These are phyloP conservation scores for Palloptera scutellata DNA, from an alignment of 2,888 invertebrate genomes.

Conservation along the genomic window DNA sequence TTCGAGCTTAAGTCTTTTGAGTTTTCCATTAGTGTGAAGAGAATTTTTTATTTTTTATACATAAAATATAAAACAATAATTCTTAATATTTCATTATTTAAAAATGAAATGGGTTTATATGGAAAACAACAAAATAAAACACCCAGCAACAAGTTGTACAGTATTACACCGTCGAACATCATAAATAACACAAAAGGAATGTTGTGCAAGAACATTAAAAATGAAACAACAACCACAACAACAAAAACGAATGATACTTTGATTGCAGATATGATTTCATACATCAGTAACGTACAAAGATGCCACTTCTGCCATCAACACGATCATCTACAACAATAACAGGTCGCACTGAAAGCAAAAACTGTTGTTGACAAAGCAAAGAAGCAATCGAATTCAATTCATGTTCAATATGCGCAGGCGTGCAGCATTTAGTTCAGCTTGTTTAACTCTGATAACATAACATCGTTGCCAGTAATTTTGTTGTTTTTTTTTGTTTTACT, in stretches of 20 bases:
- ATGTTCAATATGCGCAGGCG: slow-evolving; percentile 26
- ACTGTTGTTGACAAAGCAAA: not conserved
- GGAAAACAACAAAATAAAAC: too few species aligned
- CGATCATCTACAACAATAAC: not conserved
- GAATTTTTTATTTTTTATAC: too few species aligned
- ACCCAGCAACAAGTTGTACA: not conserved
- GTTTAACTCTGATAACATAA: slow-evolving; percentile 5
- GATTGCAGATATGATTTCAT: slow-evolving; percentile 25
- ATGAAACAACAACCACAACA: not conserved
- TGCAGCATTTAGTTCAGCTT: slow-evolving; percentile 30
- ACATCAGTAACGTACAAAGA: slow-evolving; percentile 26
- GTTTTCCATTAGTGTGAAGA: too few species aligned
- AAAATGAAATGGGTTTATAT: not conserved
- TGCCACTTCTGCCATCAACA: not conserved
- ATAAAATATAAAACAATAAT: not conserved
- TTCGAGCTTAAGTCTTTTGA: not conserved
- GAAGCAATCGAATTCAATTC: not conserved
- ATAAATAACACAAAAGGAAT: not conserved
- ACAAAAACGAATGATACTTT: not conserved
- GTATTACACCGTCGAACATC: not conserved
- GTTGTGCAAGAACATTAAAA: not conserved
- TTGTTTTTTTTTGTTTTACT: not conserved
- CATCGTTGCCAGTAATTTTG: not conserved
- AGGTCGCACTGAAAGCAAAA: not conserved
- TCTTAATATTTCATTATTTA: not conserved